Evolutionary conservation across 2,797 vertebrate species (phyloP).

Genomic region (Glossophaga mutica): DNA sequence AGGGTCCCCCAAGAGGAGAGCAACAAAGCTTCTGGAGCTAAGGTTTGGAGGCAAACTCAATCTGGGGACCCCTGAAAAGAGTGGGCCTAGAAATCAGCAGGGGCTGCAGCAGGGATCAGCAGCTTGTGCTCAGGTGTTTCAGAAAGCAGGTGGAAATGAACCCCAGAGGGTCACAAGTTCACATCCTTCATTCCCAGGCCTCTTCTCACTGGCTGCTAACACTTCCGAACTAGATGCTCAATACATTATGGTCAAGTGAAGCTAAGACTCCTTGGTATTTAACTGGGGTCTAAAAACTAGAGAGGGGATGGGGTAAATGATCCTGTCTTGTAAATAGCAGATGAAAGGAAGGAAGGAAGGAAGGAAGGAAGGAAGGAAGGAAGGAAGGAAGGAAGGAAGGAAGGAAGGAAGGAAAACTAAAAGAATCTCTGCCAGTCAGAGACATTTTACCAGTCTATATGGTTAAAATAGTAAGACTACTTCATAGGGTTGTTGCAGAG

Average conservation of each 20-base stretch:
- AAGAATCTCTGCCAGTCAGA: neutral
- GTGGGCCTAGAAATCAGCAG: neutral
- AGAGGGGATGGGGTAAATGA: neutral
- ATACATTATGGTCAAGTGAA: neutral
- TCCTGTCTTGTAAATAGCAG: neutral
- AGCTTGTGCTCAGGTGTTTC: neutral
- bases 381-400: neutral
- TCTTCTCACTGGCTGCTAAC: neutral
- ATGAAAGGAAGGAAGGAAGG: neutral
- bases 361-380: neutral
- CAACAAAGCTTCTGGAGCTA: neutral
- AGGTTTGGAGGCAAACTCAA: neutral
- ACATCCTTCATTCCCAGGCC: too few species aligned
- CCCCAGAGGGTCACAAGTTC: neutral
- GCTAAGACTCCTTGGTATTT: neutral
- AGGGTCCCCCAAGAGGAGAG: rapidly evolving
- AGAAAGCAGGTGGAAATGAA: neutral
- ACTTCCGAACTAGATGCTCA: neutral
- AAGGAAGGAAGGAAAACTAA: neutral
- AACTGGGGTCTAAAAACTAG: neutral
- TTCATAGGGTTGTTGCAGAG: neutral
- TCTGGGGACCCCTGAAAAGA: neutral
- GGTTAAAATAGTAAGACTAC: conserved; percentile 16
- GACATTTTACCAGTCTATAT: neutral
- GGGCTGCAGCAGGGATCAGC: neutral